Base-by-base conservation (phyloP, 2,888 invertebrate species). In the Abrostola tripartita region DNA sequence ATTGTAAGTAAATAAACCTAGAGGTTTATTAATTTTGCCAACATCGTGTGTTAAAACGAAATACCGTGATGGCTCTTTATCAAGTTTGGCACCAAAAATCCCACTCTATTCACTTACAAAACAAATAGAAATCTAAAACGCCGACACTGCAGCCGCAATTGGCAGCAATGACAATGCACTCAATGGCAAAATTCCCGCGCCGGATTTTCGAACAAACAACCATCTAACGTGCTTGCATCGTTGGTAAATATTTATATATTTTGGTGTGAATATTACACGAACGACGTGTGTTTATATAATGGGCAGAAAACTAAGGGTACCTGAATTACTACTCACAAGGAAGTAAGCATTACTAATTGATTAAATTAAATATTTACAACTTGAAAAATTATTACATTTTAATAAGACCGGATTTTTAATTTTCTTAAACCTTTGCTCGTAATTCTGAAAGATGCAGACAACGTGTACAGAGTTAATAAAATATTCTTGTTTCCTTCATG, bases 151-250 rank as follows among this genome's bases (percentile, higher is more conserved):
- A 36, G 36, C 51, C 47, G 37, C 55, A 68, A 74, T 74, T 74
- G 68, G 69, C 69, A 73, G 12, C 63, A 56, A 63, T 73, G 78
- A 63, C 74, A 64, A 59, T 67, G 78, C 74, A 77, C 64, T 68
- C 59, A 68, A 49, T 57, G 52, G 51, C 63, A 44, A 64, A 59
- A 61, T 68, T 53, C 67, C 52, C 38, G 36, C 12, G 52, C 41
- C 35, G 37, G 51, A 64, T 76, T 61, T 63, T 54, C 52, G 49
- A 77, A 61, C 61, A 61, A 66, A 61, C 44, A 61, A 58, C 47
- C 44, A 61, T 71, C 47, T 60, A 36, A 53, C 51, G 38, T 51
- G 54, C 35, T 50, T 56, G 47, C 51, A 53, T 61, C n/a, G 35
- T 35, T 57, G 5, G 41, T 36, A 36, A 40, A 38, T 41, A 47